phyloP scores from a whole-genome alignment of 2,113 vertebrate genomes.

The Ophthalmolycus amberensis region DNA sequence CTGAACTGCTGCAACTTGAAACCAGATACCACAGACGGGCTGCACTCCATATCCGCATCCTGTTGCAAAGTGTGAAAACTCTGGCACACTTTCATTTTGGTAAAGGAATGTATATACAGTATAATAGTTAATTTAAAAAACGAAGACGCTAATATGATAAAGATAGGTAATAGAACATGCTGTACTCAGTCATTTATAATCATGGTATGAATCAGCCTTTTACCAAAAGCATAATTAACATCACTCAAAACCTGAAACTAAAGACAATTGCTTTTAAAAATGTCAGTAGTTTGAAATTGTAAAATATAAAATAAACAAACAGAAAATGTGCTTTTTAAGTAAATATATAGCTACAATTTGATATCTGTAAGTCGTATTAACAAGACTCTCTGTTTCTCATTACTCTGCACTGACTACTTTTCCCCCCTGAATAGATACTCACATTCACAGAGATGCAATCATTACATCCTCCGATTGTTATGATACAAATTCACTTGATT shows the following conservation, averaged over 20 bases:
- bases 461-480: constrained; percentile 66
- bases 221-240: background rate
- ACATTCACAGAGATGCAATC: constrained; percentile 54
- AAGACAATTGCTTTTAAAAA: background rate
- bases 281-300: background rate
- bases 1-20: constrained; percentile 53
- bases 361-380: constrained; percentile 16
- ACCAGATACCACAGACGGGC: constrained; percentile 31
- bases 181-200: background rate
- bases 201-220: background rate
- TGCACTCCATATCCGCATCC: constrained; percentile 12
- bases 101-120: background rate
- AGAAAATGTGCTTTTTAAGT: background rate
- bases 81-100: background rate
- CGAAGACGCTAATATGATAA: background rate
- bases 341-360: constrained; percentile 16
- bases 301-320: background rate
- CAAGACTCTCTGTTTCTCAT: constrained; percentile 61
- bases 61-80: constrained; percentile 19
- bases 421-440: constrained; percentile 40
- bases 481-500: constrained; percentile 77
- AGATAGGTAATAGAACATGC: background rate
- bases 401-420: constrained; percentile 14
- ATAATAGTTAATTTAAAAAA: background rate
- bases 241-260: background rate